Percentiles rank a stretch among this genome's conserved stretches.
phyloP scores from a whole-genome alignment of 1,140 invertebrate genomes.

The Marisa cornuarietis region DNA sequence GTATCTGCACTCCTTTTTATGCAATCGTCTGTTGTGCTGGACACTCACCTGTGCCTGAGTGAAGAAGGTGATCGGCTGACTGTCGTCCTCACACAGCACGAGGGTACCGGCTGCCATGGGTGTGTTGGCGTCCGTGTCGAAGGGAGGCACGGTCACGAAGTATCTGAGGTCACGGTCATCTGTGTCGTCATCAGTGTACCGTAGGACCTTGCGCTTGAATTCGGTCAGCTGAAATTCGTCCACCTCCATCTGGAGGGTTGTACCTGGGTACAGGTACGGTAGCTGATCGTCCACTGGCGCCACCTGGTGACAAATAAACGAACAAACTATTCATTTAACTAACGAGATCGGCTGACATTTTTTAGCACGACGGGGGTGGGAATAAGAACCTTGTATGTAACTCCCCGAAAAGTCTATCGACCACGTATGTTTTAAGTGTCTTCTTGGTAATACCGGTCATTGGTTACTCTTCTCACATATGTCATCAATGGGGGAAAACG shows the following conservation, averaged over 20 bases:
- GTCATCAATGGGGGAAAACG: too few relatives aligned
- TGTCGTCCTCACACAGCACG: constrained; percentile 58
- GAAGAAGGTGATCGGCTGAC: constrained; percentile 52
- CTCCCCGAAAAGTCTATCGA: too few relatives aligned
- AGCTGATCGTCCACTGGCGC: constrained; percentile 64
- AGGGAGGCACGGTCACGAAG: constrained; percentile 53
- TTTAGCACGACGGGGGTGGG: too few relatives aligned
- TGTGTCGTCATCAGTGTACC: constrained; percentile 62
- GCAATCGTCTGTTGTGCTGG: not conserved
- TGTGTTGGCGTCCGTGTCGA: constrained; percentile 60
- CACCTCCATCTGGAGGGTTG: constrained; percentile 59
- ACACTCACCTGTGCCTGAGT: constrained; percentile 58
- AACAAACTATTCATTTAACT: too few relatives aligned
- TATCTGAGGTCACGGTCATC: constrained; percentile 57
- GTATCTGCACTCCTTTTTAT: too few relatives aligned
- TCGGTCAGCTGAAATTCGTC: constrained; percentile 61
- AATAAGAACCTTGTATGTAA: too few relatives aligned
- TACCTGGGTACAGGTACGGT: constrained; percentile 57
- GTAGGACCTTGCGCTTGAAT: constrained; percentile 57
- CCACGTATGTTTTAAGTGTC: too few relatives aligned
- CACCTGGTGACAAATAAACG: constrained; percentile 2
- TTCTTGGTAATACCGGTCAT: too few relatives aligned
- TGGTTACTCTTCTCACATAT: too few relatives aligned
- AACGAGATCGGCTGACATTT: too few relatives aligned
- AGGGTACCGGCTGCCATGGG: constrained; percentile 58